Conservation (phyloP, 2,888 invertebrate genomes). For the Neoscelio sp. region DNA sequence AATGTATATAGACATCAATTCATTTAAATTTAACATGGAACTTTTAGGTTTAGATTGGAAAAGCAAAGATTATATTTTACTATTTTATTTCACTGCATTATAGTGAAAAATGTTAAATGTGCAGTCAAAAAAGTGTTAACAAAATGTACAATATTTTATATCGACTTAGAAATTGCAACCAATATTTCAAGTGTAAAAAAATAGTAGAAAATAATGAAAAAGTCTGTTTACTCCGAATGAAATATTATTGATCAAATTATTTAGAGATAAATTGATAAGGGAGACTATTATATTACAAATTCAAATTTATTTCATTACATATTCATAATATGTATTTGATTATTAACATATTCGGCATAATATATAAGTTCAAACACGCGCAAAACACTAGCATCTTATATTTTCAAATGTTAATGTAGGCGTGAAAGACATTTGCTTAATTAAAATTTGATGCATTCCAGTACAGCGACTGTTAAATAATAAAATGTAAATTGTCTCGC, state of each 20-base stretch:
- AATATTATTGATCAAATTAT: background rate
- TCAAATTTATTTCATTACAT: background rate
- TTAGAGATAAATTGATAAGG: no score
- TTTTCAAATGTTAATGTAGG: background rate
- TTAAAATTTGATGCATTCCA: slow-evolving; percentile 1
- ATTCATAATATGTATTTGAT: background rate
- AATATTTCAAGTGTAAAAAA: no score
- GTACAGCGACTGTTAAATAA: slow-evolving; percentile 3
- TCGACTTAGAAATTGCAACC: no score
- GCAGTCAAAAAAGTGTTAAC: no score
- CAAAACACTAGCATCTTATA: background rate
- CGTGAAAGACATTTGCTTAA: slow-evolving; percentile 6
- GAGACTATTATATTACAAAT: background rate
- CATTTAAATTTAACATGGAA: background rate
- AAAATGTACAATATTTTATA: no score
- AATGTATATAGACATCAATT: background rate
- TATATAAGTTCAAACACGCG: slow-evolving; percentile 10
- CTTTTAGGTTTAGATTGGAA: background rate
- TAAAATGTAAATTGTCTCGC: slow-evolving; percentile 28
- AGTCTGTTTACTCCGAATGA: no score
- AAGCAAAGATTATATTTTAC: background rate
- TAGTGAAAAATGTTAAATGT: background rate
- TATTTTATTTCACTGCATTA: background rate
- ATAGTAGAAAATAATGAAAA: no score
- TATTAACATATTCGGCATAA: background rate